Percentiles rank a stretch among this genome's conserved stretches.
These are phyloP conservation scores for Lasioglossum oenotherae DNA, from an alignment of 2,888 invertebrate genomes.

Conservation along the genomic window DNA sequence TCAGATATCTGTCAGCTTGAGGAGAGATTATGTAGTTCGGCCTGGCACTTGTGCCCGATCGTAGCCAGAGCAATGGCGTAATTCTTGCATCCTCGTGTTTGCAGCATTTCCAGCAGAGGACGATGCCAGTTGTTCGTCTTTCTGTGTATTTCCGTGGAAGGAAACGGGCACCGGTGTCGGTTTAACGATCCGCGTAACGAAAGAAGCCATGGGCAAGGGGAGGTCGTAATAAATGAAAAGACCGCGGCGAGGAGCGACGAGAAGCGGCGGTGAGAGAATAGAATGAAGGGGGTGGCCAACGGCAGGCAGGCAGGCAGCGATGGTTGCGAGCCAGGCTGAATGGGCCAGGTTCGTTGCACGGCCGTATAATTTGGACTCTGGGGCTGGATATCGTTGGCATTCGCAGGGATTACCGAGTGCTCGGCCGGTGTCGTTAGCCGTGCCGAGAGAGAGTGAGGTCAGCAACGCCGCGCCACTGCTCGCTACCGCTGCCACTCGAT, in stretches of 20 bases:
- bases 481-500: slow-evolving; percentile 56
- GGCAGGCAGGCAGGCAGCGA: background rate
- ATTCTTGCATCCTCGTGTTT: background rate
- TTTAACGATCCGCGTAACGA: slow-evolving; percentile 10
- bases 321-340: slow-evolving; percentile 8
- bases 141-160: background rate
- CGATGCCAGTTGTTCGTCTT: background rate
- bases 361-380: slow-evolving; percentile 56
- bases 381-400: slow-evolving; percentile 44
- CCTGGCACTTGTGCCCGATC: background rate
- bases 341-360: slow-evolving; percentile 43
- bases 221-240: slow-evolving; percentile 18
- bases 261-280: background rate
- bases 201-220: background rate
- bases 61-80: background rate
- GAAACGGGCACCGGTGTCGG: background rate
- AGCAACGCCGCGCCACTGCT: slow-evolving; percentile 55
- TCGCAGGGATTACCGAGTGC: slow-evolving; percentile 60
- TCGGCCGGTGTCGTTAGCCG: slow-evolving; percentile 59
- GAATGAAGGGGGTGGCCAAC: slow-evolving; percentile 11
- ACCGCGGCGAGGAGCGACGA: background rate
- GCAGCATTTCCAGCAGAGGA: background rate
- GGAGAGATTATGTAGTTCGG: background rate
- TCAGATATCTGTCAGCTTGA: background rate
- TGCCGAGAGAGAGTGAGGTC: slow-evolving; percentile 61